A percentile compares a stretch with the other conserved stretches of the same genome.
phyloP scores from a whole-genome alignment of 2,888 invertebrate genomes.

The Sesamia inferens region DNA sequence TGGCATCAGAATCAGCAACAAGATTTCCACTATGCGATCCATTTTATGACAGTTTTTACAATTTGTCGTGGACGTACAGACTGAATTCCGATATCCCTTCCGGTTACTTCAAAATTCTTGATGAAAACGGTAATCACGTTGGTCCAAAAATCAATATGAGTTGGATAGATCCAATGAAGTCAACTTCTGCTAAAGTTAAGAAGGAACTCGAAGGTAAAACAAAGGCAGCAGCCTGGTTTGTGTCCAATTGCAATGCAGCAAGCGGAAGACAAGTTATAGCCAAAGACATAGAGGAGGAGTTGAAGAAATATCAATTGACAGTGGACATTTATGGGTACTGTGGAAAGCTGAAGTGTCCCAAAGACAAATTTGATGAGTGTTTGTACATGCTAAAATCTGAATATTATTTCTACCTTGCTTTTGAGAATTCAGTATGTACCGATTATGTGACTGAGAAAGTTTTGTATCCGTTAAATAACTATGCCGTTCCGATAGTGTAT shows the following conservation, averaged over 20 bases:
- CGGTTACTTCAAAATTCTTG: slow-evolving; percentile 72
- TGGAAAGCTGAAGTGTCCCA: slow-evolving; percentile 75
- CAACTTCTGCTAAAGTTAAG: slow-evolving; percentile 66
- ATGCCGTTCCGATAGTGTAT: slow-evolving; percentile 92
- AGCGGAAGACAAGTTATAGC: slow-evolving; percentile 67
- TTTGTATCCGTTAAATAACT: slow-evolving; percentile 86
- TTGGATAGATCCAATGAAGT: slow-evolving; percentile 72
- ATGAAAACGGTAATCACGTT: slow-evolving; percentile 71
- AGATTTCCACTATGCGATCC: slow-evolving; percentile 74
- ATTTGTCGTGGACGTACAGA: slow-evolving; percentile 81
- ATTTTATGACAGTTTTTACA: slow-evolving; percentile 76
- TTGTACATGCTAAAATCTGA: slow-evolving; percentile 72
- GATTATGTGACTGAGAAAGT: slow-evolving; percentile 84
- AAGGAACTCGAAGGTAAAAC: slow-evolving; percentile 72
- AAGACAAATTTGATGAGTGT: slow-evolving; percentile 74
- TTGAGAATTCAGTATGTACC: slow-evolving; percentile 78
- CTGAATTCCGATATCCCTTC: slow-evolving; percentile 79
- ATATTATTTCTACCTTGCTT: slow-evolving; percentile 84
- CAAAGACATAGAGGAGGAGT: slow-evolving; percentile 63
- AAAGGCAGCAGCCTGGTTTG: slow-evolving; percentile 82
- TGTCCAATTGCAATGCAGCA: slow-evolving; percentile 74
- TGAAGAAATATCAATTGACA: slow-evolving; percentile 70
- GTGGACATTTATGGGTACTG: slow-evolving; percentile 82
- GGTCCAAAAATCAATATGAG: slow-evolving; percentile 81
- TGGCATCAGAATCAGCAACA: slow-evolving; percentile 76